Conservation (phyloP, 2,797 vertebrate species). For the Acrossocheilus wenchowensis region DNA sequence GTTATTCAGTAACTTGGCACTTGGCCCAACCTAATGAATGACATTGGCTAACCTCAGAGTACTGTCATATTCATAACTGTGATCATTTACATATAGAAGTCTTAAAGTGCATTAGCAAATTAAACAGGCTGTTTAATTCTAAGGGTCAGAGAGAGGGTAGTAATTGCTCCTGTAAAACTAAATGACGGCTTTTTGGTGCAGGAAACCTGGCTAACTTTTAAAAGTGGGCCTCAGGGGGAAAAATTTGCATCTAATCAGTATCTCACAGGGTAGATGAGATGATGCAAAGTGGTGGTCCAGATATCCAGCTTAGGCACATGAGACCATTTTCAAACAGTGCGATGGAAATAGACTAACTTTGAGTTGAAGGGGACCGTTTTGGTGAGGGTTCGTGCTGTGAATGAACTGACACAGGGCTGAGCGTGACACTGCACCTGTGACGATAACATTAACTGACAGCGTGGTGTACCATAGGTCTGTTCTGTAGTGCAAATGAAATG, state of each 20-base stretch:
- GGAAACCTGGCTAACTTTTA: slow-evolving; percentile 8
- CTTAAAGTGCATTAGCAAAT: slow-evolving; percentile 29
- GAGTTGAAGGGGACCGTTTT: background rate
- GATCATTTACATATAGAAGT: slow-evolving; percentile 15
- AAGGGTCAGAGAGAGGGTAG: slow-evolving; percentile 9
- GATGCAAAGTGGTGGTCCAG: slow-evolving; percentile 2
- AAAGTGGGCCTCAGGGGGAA: slow-evolving; percentile 8
- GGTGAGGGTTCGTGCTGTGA: background rate
- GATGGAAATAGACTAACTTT: slow-evolving; percentile 21
- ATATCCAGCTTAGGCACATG: background rate
- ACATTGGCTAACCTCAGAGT: slow-evolving; percentile 20
- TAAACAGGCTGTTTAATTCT: slow-evolving; percentile 1
- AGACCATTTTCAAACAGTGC: background rate
- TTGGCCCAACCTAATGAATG: background rate
- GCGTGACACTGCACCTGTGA: slow-evolving; percentile 39
- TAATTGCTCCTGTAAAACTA: slow-evolving; percentile 36
- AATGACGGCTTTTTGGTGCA: slow-evolving; percentile 5
- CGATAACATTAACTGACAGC: slow-evolving; percentile 50
- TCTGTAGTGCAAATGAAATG: slow-evolving; percentile 51
- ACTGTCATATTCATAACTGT: background rate
- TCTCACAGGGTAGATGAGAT: background rate
- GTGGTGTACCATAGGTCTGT: slow-evolving; percentile 29
- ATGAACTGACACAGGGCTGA: slow-evolving; percentile 3
- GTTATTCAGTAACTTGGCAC: slow-evolving; percentile 9
- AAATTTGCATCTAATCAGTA: slow-evolving; percentile 5